phyloP scores from a whole-genome alignment of 2,888 invertebrate species.

The Atrina japonica region DNA sequence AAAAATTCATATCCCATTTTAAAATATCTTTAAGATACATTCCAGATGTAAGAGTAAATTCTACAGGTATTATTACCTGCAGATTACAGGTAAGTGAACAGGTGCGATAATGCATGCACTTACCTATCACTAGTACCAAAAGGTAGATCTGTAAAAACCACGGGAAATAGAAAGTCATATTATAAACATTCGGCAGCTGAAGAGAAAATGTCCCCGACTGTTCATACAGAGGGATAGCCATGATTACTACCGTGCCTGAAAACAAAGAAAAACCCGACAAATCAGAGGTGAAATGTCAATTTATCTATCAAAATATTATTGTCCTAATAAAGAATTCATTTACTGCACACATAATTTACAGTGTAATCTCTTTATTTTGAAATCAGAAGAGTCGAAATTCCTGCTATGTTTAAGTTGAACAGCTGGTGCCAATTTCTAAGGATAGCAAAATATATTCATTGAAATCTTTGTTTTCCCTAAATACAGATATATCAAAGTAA shows the following conservation, averaged over 20 bases:
- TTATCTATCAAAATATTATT: not conserved
- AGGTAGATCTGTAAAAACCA: slow-evolving; percentile 89
- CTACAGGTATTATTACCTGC: no score
- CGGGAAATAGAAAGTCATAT: slow-evolving; percentile 93
- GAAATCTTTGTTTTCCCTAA: no score
- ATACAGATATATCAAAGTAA: no score
- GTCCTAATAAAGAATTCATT: not conserved
- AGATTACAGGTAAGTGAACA: not conserved
- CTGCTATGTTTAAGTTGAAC: no score
- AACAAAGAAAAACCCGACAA: not conserved
- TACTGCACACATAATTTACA: no score
- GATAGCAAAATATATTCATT: no score
- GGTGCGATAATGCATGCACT: slow-evolving; percentile 39
- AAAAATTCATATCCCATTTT: no score
- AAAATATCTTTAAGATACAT: no score
- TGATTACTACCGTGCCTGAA: slow-evolving; percentile 80
- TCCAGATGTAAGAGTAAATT: no score
- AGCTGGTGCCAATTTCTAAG: no score
- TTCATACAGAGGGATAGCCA: slow-evolving; percentile 94
- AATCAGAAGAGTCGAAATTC: no score
- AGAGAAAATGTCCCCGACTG: slow-evolving; percentile 89
- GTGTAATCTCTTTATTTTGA: no score
- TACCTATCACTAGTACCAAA: slow-evolving; percentile 88
- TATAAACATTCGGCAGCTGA: slow-evolving; percentile 90
- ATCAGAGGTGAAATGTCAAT: not conserved